These are phyloP conservation scores for Penaeus vannamei DNA, from an alignment of 1,140 invertebrate genomes.

Conservation along the genomic window DNA sequence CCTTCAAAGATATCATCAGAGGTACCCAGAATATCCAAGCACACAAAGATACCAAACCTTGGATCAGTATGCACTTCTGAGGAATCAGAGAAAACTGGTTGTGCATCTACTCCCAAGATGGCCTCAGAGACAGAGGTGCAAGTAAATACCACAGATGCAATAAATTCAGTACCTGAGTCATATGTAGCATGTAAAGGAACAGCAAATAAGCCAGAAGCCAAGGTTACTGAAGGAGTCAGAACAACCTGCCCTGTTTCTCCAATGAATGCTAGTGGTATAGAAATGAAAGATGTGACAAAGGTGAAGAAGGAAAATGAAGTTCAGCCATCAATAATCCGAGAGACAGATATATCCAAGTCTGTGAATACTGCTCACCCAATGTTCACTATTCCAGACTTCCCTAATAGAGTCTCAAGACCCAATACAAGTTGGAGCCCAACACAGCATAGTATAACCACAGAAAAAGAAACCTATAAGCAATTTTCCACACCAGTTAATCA, in stretches of 20 bases:
- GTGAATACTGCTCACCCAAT: conserved; percentile 32
- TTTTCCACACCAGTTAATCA: too few species aligned
- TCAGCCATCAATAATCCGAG: conserved; percentile 3
- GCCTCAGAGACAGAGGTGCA: too few species aligned
- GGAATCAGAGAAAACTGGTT: too few species aligned
- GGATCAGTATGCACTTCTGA: too few species aligned
- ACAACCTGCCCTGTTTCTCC: background rate
- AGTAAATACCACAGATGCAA: too few species aligned
- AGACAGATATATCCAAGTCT: conserved; percentile 25
- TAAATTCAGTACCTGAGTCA: too few species aligned
- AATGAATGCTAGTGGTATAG: conserved; percentile 49
- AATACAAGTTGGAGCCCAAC: conserved; percentile 56
- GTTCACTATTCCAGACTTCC: background rate
- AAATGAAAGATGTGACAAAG: conserved; percentile 34
- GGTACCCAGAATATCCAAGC: background rate
- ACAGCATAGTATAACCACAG: conserved; percentile 29
- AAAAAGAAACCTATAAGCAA: conserved; percentile 5
- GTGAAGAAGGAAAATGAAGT: conserved; percentile 45
- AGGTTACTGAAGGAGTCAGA: too few species aligned
- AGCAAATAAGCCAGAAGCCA: too few species aligned
- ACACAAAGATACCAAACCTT: too few species aligned
- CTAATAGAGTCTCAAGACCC: conserved; percentile 22
- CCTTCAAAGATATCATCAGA: background rate
- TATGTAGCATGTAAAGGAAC: too few species aligned
- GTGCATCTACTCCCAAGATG: too few species aligned